Evolutionary conservation across 2,797 vertebrate genomes (phyloP).

Genomic region (Tamandua tetradactyla): DNA sequence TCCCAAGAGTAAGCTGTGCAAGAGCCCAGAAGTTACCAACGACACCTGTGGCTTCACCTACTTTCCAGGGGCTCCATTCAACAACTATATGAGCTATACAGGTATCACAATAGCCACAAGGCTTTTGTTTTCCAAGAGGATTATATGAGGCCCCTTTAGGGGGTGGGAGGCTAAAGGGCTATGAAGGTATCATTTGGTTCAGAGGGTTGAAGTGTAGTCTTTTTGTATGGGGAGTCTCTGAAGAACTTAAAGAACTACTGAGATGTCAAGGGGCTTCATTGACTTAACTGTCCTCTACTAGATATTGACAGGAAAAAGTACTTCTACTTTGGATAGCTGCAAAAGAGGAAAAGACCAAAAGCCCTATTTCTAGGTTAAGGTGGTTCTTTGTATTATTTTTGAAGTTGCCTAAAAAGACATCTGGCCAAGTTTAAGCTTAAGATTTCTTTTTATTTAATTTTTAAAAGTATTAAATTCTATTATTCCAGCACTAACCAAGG

Average conservation of each 20-base stretch:
- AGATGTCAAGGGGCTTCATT: not conserved
- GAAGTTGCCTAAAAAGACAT: not conserved
- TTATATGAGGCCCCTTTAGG: accelerated
- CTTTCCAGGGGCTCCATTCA: slow-evolving; percentile 93
- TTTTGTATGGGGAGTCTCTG: not conserved
- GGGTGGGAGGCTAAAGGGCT: not conserved
- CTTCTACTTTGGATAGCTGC: not conserved
- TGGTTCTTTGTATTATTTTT: not conserved
- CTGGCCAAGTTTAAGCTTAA: not conserved
- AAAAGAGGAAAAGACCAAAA: not conserved
- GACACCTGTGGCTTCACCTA: slow-evolving; percentile 92
- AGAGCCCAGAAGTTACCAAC: slow-evolving; percentile 91
- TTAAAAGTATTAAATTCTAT: not conserved
- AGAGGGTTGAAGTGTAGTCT: not conserved
- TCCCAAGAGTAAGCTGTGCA: slow-evolving; percentile 94
- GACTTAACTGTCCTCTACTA: not conserved
- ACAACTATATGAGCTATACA: slow-evolving; percentile 99
- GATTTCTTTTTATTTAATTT: not conserved
- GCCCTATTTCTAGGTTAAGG: not conserved
- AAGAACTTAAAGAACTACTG: not conserved
- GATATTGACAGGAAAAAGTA: not conserved
- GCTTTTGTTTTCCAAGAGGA: not conserved
- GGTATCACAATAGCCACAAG: slow-evolving; percentile 77
- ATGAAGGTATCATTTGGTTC: not conserved
- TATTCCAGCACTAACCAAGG: not conserved